Evolutionary conservation across 2,888 invertebrate species (phyloP).

Genomic region (Camptogramma bilineatum): DNA sequence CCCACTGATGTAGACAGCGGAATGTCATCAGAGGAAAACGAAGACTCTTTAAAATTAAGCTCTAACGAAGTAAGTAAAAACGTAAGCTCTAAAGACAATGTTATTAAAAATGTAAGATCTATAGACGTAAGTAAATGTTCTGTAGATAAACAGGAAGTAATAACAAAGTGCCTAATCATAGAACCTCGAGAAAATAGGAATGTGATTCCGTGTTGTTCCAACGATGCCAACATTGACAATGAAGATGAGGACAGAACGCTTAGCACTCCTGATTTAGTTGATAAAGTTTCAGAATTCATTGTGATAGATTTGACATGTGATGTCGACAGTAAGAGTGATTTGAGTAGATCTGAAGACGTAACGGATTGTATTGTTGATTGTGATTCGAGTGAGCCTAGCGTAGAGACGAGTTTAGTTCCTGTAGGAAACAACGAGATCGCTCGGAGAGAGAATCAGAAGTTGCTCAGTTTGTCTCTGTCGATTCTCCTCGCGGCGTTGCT

Average conservation of each 20-base stretch:
- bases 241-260: constrained; percentile 52
- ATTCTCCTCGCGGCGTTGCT: constrained; percentile 86
- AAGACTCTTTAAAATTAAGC: constrained; percentile 66
- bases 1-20: constrained; percentile 68
- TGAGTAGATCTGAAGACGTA: constrained; percentile 54
- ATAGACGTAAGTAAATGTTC: constrained; percentile 48
- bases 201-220: constrained; percentile 82
- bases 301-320: constrained; percentile 80
- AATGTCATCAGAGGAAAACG: constrained; percentile 81
- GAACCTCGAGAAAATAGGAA: constrained; percentile 73
- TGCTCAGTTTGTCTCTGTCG: constrained; percentile 86
- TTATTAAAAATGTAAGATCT: constrained; percentile 52
- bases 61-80: constrained; percentile 43
- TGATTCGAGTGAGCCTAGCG: constrained; percentile 33
- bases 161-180: constrained; percentile 79
- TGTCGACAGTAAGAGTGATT: constrained; percentile 61
- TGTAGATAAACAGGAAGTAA: constrained; percentile 58
- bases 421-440: constrained; percentile 76
- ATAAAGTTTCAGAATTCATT: constrained; percentile 65
- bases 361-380: constrained; percentile 64
- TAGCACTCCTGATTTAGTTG: constrained; percentile 42
- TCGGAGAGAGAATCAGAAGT: constrained; percentile 76
- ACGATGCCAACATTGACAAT: constrained; percentile 61
- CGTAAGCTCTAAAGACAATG: constrained; percentile 52
- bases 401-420: constrained; percentile 75